A percentile compares a stretch with the other conserved stretches of the same genome.
phyloP scores from a whole-genome alignment of 2,797 vertebrate genomes.

The Sylvia borin region DNA sequence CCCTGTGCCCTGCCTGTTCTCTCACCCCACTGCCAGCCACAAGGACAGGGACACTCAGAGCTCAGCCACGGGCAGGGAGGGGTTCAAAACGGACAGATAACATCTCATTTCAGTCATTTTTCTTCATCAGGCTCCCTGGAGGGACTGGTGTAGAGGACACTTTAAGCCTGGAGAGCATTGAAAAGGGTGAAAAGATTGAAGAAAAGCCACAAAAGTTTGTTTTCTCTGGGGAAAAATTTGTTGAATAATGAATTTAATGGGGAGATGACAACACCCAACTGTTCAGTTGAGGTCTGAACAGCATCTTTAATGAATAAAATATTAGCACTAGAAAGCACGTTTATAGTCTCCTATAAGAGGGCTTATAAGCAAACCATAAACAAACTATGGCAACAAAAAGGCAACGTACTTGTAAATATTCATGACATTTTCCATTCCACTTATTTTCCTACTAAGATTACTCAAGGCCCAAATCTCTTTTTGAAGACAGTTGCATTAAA shows the following conservation, averaged over 20 bases:
- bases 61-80: background rate
- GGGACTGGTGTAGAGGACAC: background rate
- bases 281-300: slow-evolving; percentile 23
- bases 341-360: background rate
- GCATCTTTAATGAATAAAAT: slow-evolving; percentile 28
- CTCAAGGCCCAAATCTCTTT: background rate
- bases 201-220: background rate
- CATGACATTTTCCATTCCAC: slow-evolving; percentile 31
- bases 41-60: background rate
- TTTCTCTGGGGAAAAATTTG: background rate
- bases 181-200: background rate
- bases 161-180: background rate
- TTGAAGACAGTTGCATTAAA: slow-evolving; percentile 14
- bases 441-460: slow-evolving; percentile 33
- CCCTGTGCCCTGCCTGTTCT: background rate
- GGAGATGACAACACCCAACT: background rate
- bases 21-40: background rate
- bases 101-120: background rate
- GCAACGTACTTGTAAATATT: background rate
- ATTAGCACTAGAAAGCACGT: background rate
- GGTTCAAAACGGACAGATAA: background rate
- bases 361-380: slow-evolving; percentile 31
- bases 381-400: slow-evolving; percentile 33
- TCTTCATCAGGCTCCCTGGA: background rate
- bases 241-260: slow-evolving; percentile 27